Evolutionary conservation across 2,113 vertebrate genomes (phyloP), one percentile per base, ranked within the genome.

Genomic region (Sorex fumeus): DNA sequence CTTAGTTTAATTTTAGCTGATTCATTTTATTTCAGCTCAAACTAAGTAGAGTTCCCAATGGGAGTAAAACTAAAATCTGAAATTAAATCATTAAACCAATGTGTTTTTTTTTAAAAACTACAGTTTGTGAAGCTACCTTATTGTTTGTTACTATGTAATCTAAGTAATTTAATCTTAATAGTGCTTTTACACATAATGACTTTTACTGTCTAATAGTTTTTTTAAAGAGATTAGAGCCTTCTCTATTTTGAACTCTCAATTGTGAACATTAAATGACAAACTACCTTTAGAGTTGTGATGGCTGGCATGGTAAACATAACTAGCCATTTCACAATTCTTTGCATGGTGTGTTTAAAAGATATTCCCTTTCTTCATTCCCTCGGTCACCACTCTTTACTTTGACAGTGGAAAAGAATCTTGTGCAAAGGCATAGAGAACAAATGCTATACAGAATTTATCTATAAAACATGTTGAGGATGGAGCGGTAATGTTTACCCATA

Each of bases 401-500:
- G 93, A 25, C 19, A 34, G 25, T 94, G 75, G 88, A 13, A 93
- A 95, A 96, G 90, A 88, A 92, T 40, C 89, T 95, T 28, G 1
- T 74, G 87, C 94, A 91, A 95, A 92, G 40, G 67, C 91, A 87
- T 50, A 90, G 90, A 95, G 90, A 95, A 93, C 94, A 96, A 96
- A 96, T 72, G 94, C 0, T 91, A 79, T 77, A 82, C 82, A 95
- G 81, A 34, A 87, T 96, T 97, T 97, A 97, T 97, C 96, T 97
- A 43, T 75, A 95, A 96, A 97, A 91, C 90, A 88, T 83, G 95
- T 95, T 89, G 88, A 95, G 90, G 90, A 78, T 62, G 60, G 62
- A 81, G 87, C 77, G 88, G 45, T 90, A 95, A 16, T 97, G 91
- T 98, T 97, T 98, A 96, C 96, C 93, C 92, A 91, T 77, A 78